Percentiles rank a stretch among this genome's conserved stretches.
These are phyloP conservation scores for Platorchestia sp. DNA, from an alignment of 1,140 invertebrate genomes.

Conservation along the genomic window DNA sequence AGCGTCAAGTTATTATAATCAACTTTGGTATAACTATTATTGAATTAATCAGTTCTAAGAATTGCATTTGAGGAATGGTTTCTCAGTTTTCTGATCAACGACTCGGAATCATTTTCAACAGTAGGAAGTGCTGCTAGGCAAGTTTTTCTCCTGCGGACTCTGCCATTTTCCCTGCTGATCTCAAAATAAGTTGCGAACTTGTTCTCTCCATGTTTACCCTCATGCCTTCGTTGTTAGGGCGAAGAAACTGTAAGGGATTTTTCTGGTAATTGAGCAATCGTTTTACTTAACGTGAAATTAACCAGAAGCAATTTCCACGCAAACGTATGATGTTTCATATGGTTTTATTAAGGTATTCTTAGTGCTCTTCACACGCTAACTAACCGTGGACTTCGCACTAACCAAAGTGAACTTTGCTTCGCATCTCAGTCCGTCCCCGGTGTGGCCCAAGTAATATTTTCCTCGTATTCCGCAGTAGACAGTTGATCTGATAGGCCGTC, in stretches of 20 bases:
- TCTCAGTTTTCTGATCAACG: no score
- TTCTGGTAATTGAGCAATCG: neutral
- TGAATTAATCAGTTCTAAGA: no score
- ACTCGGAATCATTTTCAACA: neutral
- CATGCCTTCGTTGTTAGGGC: neutral
- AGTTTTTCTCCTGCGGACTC: neutral
- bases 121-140: neutral
- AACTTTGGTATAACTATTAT: no score
- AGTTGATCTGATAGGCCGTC: neutral
- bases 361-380: no score
- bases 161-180: neutral
- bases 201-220: neutral
- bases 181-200: neutral
- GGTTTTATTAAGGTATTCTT: no score
- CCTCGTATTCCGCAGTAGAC: neutral
- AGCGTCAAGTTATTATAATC: neutral
- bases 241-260: neutral
- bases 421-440: no score
- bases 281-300: no score
- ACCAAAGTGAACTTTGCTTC: neutral
- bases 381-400: neutral
- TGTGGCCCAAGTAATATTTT: neutral
- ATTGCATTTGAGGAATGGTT: no score
- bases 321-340: no score
- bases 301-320: no score